A percentile compares a stretch with the other conserved stretches of the same genome.
Conservation (phyloP, 2,888 invertebrate species). For the Stratiomys singularior region DNA sequence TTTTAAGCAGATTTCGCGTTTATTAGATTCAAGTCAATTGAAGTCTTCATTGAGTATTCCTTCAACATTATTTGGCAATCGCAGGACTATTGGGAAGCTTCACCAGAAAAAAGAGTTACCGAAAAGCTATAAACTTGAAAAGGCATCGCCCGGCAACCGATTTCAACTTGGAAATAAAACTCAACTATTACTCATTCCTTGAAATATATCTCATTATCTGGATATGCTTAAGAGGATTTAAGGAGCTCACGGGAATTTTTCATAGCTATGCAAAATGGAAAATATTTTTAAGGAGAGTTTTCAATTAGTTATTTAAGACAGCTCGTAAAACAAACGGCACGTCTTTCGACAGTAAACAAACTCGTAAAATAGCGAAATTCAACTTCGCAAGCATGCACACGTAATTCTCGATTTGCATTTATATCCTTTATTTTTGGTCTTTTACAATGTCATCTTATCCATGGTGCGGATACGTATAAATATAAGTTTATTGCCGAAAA, state of each 20-base stretch:
- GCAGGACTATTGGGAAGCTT: too few relatives aligned
- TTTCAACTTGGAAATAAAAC: not conserved
- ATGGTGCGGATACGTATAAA: too few relatives aligned
- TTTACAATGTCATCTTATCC: not conserved
- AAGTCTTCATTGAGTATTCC: too few relatives aligned
- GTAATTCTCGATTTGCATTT: not conserved
- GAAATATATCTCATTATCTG: not conserved
- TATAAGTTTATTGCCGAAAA: too few relatives aligned
- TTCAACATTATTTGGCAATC: too few relatives aligned
- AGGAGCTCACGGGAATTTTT: not conserved
- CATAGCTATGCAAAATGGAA: not conserved
- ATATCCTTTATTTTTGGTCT: not conserved
- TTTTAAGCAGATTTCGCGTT: too few relatives aligned
- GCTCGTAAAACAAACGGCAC: slow-evolving; percentile 20
- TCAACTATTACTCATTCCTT: not conserved
- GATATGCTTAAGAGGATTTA: not conserved
- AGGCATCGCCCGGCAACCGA: too few relatives aligned
- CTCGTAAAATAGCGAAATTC: slow-evolving; percentile 18
- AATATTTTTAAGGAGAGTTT: slow-evolving; percentile 33
- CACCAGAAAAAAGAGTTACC: too few relatives aligned
- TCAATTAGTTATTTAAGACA: slow-evolving; percentile 44
- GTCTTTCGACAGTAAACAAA: slow-evolving; percentile 35
- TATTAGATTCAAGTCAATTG: too few relatives aligned
- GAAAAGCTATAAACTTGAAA: too few relatives aligned
- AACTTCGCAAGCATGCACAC: not conserved